phyloP scores from a whole-genome alignment of 2,888 invertebrate genomes.

The Nomada ferruginata region DNA sequence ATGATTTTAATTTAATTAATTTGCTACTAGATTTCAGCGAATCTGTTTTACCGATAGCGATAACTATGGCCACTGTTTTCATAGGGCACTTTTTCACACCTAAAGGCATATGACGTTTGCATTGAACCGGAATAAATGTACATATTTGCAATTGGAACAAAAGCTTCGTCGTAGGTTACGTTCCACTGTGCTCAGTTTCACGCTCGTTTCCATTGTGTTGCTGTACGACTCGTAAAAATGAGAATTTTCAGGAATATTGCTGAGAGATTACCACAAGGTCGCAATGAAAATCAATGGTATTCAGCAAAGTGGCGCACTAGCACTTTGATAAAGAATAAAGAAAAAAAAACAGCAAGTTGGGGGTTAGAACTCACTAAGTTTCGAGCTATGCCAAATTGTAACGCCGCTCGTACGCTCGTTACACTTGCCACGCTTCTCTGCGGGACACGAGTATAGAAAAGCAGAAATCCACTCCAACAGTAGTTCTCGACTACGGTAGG shows the following conservation, averaged over 20 bases:
- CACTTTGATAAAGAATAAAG: too few relatives aligned
- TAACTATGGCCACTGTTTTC: too few relatives aligned
- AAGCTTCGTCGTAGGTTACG: not conserved
- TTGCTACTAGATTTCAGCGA: constrained; percentile 2
- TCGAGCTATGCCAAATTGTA: constrained; percentile 47
- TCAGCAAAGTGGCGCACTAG: not conserved
- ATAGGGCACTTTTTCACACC: not conserved
- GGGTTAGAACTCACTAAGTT: constrained; percentile 52
- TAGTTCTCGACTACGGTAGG: too few relatives aligned
- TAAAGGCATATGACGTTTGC: not conserved
- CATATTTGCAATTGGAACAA: constrained; percentile 20
- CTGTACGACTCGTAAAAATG: not conserved
- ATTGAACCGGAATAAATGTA: constrained; percentile 25
- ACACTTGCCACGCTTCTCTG: constrained; percentile 41
- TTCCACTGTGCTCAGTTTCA: not conserved
- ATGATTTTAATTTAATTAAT: constrained; percentile 9
- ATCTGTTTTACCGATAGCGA: not conserved
- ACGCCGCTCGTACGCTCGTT: constrained; percentile 17
- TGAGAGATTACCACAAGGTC: not conserved
- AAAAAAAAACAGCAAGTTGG: not conserved
- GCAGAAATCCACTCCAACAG: not conserved
- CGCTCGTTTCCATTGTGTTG: constrained; percentile 7
- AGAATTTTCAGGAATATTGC: not conserved
- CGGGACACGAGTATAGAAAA: not conserved
- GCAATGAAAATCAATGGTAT: not conserved